Conservation (phyloP, 2,113 vertebrate species). For the Cheirogaleus medius region DNA sequence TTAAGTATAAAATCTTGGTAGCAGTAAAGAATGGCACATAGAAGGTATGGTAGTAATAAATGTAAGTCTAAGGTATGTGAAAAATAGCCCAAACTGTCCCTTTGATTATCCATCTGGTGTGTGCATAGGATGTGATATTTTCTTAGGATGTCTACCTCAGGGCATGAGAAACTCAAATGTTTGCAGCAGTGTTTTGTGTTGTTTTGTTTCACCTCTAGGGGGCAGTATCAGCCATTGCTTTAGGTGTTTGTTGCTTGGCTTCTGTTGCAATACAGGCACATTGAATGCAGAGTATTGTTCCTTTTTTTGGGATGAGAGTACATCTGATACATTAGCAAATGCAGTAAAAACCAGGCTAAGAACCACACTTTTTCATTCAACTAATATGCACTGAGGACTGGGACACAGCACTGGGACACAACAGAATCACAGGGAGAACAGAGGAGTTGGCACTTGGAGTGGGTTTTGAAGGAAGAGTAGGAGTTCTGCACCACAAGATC, state of each 20-base stretch:
- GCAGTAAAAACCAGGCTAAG: background rate
- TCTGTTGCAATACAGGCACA: background rate
- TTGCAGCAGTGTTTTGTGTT: background rate
- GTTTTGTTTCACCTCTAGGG: constrained; percentile 2
- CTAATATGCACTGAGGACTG: background rate
- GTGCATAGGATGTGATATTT: background rate
- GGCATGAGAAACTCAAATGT: background rate
- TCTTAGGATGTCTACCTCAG: background rate
- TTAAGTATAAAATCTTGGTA: background rate
- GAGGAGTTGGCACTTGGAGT: background rate
- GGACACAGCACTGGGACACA: background rate
- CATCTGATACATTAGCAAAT: background rate
- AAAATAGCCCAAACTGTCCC: background rate
- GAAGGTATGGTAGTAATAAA: background rate
- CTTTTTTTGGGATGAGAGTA: background rate
- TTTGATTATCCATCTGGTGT: background rate
- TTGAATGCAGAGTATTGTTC: background rate
- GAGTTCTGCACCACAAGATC: background rate
- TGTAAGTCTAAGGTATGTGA: background rate
- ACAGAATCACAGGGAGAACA: background rate
- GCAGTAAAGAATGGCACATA: background rate
- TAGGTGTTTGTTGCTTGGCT: background rate
- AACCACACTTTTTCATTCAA: background rate
- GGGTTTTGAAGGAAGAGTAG: constrained; percentile 34
- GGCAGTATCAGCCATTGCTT: background rate